phyloP scores from a whole-genome alignment of 2,888 invertebrate genomes.

The Drosophila parthenogenetica region DNA sequence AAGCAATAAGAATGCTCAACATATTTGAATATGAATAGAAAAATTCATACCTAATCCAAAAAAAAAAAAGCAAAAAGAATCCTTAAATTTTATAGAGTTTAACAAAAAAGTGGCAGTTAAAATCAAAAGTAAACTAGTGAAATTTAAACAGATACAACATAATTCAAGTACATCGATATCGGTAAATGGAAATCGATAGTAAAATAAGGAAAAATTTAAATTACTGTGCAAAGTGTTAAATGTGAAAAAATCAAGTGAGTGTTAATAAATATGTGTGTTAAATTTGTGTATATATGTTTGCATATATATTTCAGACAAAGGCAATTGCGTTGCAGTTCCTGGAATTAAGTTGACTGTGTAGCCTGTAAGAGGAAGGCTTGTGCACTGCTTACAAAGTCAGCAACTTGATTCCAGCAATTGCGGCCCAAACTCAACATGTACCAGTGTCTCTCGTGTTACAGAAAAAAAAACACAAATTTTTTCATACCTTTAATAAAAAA shows the following conservation, averaged over 20 bases:
- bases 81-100: conserved; percentile 36
- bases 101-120: conserved; percentile 49
- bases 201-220: conserved; percentile 4
- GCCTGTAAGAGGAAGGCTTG: conserved; percentile 83
- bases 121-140: conserved; percentile 69
- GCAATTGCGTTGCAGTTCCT: conserved; percentile 84
- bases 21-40: conserved; percentile 33
- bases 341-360: conserved; percentile 86
- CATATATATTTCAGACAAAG: conserved; percentile 9
- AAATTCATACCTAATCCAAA: conserved; percentile 55
- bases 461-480: background rate
- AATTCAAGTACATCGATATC: conserved; percentile 65
- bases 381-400: conserved; percentile 83
- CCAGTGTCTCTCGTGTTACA: conserved; percentile 38
- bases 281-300: conserved; percentile 3
- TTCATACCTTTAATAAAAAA: conserved; percentile 4
- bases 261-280: conserved; percentile 29
- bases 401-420: conserved; percentile 86
- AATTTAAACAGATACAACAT: conserved; percentile 32
- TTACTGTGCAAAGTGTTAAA: conserved; percentile 37
- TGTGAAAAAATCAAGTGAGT: conserved; percentile 14
- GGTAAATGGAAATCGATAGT: conserved; percentile 1
- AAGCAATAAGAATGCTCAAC: conserved; percentile 73
- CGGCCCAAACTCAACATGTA: conserved; percentile 69
- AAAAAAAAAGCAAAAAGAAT: conserved; percentile 19